Percentiles rank a stretch among this genome's conserved stretches.
These are phyloP conservation scores for Nymphalis io DNA, from an alignment of 1,140 invertebrate genomes.

Conservation along the genomic window DNA sequence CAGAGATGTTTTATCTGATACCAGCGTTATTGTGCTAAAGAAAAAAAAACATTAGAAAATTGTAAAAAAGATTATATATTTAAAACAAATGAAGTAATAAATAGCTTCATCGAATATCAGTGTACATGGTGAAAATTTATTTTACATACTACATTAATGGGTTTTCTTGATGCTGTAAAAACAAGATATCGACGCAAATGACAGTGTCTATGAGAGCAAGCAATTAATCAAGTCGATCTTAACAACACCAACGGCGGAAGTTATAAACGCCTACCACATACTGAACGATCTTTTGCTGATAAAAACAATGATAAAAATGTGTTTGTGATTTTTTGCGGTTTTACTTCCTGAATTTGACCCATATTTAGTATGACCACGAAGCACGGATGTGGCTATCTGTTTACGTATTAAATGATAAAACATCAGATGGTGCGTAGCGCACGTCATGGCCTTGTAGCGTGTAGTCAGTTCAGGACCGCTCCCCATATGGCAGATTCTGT, in stretches of 20 bases:
- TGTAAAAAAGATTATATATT: background rate
- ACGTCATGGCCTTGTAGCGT: constrained; percentile 30
- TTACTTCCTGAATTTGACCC: constrained; percentile 68
- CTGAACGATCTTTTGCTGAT: background rate
- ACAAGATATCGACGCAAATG: constrained; percentile 9
- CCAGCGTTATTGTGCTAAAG: background rate
- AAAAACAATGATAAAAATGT: constrained; percentile 39
- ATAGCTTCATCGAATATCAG: background rate
- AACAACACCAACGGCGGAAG: constrained; percentile 31
- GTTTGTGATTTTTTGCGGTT: constrained; percentile 65
- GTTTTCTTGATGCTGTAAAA: constrained; percentile 3
- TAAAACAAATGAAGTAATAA: background rate
- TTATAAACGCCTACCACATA: constrained; percentile 22
- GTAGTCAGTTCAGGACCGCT: constrained; percentile 12
- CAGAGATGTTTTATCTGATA: constrained; percentile 32
- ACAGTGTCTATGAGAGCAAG: constrained; percentile 6
- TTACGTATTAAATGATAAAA: constrained; percentile 53
- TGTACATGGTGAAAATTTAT: background rate
- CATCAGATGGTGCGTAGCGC: constrained; percentile 54
- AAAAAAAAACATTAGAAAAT: constrained; percentile 9
- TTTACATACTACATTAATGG: background rate
- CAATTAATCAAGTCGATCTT: constrained; percentile 15
- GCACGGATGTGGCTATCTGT: constrained; percentile 66
- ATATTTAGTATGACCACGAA: constrained; percentile 48
- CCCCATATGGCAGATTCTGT: constrained; percentile 35